Base-by-base conservation (phyloP, 2,797 vertebrate genomes). In the Molossus alvarezi region DNA sequence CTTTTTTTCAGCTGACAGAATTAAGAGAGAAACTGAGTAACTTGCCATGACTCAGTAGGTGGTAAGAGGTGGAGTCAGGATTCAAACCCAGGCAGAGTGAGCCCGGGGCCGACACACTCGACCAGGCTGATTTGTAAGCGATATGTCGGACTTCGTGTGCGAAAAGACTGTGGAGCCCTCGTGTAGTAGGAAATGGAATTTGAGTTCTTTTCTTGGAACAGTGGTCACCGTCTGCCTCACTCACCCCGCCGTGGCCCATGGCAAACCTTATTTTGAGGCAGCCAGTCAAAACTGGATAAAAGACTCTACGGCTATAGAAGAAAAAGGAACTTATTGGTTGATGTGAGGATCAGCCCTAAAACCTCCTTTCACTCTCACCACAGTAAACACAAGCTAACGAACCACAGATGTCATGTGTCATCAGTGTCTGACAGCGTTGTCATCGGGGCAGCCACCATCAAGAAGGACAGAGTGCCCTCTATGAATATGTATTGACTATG, bases 401-500 rank as follows among this genome's bases (percentile, higher is more conserved):
- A 67, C 53, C 91, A 25, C 29, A 41, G 37, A 58, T 75, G 48
- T 76, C 13, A 85, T 71, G 80, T 95, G 84, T 76, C 90, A 72
- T 90, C 58, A 3, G 62, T 69, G 23, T 76, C 75, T 60, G 88
- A 53, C 55, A 57, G 60, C 79, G 92, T 65, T 82, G 65, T 84
- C 87, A 57, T 55, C 29, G 71, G 67, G 45, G 7, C 75, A 64
- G 73, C 17, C 83, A 67, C 81, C 55, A n/a, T 67, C 55, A 48
- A 89, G 73, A 82, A 91, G n/a, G 88, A 81, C 14, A 12, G n/a
- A 27, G 21, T 96, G 53, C 58, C 91, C 73, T 94, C 77, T 80
- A 89, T 93, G 96, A 94, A 91, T 95, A 77, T 97, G 92, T 65
- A 86, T 83, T 93, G 41, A 75, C 33, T 67, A 71, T 21, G 51